Evolutionary conservation across 2,888 invertebrate genomes (phyloP).

Genomic region (Serrognathus titanus): DNA sequence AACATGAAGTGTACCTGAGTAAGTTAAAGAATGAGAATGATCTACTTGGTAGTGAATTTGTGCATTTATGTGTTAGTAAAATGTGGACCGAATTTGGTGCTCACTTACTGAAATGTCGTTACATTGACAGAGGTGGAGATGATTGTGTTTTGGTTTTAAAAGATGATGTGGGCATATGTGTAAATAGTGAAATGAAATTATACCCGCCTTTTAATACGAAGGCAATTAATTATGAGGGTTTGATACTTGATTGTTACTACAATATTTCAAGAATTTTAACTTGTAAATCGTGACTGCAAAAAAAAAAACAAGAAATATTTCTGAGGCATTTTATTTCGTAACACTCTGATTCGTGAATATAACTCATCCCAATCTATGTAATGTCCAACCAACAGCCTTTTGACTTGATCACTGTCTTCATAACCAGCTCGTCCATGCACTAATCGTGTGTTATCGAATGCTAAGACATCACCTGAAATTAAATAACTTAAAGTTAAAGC

Average conservation of each 20-base stretch:
- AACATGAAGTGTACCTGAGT: constrained; percentile 54
- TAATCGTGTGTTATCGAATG: constrained; percentile 72
- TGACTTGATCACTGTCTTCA: too few species aligned
- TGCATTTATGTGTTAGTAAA: constrained; percentile 27
- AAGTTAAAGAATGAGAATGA: constrained; percentile 47
- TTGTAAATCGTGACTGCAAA: neutral
- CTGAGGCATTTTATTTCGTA: too few species aligned
- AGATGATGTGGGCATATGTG: constrained; percentile 19
- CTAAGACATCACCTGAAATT: constrained; percentile 30
- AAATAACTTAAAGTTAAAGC: neutral
- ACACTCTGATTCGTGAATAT: too few species aligned
- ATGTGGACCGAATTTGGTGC: constrained; percentile 33
- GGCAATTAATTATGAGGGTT: constrained; percentile 17
- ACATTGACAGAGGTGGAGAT: constrained; percentile 4
- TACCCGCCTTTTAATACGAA: constrained; percentile 30
- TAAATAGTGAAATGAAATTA: constrained; percentile 28
- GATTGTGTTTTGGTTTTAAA: constrained; percentile 32
- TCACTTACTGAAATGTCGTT: constrained; percentile 30
- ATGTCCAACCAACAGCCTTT: too few species aligned
- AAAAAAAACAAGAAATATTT: too few species aligned
- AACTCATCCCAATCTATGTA: too few species aligned
- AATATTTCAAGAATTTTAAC: constrained; percentile 25
- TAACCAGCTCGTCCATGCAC: constrained; percentile 56
- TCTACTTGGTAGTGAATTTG: constrained; percentile 35
- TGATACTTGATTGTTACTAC: constrained; percentile 21